Base-by-base conservation (phyloP, 1,140 invertebrate genomes). In the Andrena cerasifolii region DNA sequence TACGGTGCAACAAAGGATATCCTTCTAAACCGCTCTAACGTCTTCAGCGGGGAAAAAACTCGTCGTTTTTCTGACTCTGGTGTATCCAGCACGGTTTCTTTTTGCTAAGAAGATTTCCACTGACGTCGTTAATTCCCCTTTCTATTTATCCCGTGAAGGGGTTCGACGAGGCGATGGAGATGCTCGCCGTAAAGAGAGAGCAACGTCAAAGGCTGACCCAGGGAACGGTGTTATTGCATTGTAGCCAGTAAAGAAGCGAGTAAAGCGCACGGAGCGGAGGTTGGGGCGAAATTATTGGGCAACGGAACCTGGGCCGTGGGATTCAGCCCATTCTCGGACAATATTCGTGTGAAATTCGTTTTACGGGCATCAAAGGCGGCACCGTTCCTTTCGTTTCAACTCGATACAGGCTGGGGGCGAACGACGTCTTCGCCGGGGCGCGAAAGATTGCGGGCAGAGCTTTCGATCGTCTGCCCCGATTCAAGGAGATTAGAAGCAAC, bases 1-100 rank as follows among this genome's bases (percentile, higher is more conserved):
- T 76, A 82, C 68, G 49, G 67, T n/a, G 71, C 49, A 82, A 78
- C 74, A 83, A 77, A 82, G 63, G 49, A 26, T 82, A 82, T 78
- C 70, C 62, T n/a, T 33, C 28, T 26, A 33, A 66, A 36, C 7
- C 10, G 49, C 40, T 5, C 51, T 54, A 66, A 66, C 54, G 47
- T 63, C 21, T 40, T 28, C 54, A 12, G 7, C 43, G n/a, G 21
- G 31, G 10, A 51, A 68, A 65, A 65, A 76, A 54, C 24, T 47
- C 53, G 63, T n/a, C 33, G n/a, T 3, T 56, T 31, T 31, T 16
- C 26, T 16, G 10, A 10, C 53, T 14, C 18, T 2, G 16, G 49
- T 43, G 33, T 28, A 59, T 36, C 74, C 28, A 24, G 40, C 8
- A 18, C 4, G 53, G 54, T 77, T 77, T n/a, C n/a, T n/a, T n/a